Conservation (phyloP, 2,113 vertebrate species). For the Austrofundulus limnaeus region DNA sequence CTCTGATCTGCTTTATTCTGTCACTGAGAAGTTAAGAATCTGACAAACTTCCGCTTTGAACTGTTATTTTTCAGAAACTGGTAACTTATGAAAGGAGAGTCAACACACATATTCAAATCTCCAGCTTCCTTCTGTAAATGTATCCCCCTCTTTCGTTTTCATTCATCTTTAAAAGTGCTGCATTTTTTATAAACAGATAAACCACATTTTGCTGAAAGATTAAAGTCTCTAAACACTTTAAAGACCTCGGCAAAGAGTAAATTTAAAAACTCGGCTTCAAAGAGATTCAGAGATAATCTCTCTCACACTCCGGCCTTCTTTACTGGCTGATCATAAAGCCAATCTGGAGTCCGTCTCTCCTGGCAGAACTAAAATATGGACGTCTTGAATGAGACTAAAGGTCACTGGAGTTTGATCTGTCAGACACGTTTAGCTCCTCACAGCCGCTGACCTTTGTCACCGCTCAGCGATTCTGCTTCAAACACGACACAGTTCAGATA, state of each 20-base stretch:
- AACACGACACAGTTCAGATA: slow-evolving; percentile 21
- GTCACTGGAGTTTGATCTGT: slow-evolving; percentile 30
- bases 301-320: not conserved
- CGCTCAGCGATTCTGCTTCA: slow-evolving; percentile 11
- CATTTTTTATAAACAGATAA: no score
- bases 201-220: no score
- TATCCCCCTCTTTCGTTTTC: no score
- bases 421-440: slow-evolving; percentile 32
- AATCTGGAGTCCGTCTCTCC: not conserved
- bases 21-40: no score
- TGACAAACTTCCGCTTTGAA: no score
- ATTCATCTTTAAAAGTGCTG: no score
- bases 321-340: not conserved
- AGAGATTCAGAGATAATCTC: not conserved
- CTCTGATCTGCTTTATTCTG: not conserved
- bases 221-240: no score
- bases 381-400: slow-evolving; percentile 24
- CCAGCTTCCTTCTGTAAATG: no score
- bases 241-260: no score
- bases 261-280: not conserved
- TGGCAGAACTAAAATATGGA: slow-evolving; percentile 13
- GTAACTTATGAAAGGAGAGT: no score
- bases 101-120: no score
- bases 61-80: no score
- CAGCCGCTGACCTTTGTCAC: slow-evolving; percentile 27